phyloP scores from a whole-genome alignment of 2,797 vertebrate genomes.

The Perodicticus potto region DNA sequence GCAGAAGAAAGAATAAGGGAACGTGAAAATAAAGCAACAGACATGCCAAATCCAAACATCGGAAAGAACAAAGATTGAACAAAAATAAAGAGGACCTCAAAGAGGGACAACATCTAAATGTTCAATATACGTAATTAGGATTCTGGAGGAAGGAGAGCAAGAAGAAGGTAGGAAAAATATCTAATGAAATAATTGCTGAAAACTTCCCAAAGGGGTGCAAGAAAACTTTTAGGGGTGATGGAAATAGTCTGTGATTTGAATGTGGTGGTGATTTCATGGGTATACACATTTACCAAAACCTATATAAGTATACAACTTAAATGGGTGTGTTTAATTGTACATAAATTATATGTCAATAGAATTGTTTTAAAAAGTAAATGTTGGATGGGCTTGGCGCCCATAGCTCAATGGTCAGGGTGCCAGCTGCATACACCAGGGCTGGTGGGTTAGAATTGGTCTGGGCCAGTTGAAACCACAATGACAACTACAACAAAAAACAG shows the following conservation, averaged over 20 bases:
- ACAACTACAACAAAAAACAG: no score
- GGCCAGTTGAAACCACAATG: no score
- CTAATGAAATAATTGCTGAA: conserved; percentile 1
- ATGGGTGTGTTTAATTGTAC: neutral
- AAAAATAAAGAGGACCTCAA: neutral
- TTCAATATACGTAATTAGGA: neutral
- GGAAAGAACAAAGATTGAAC: neutral
- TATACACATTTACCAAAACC: neutral
- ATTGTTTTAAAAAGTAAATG: conserved; percentile 40
- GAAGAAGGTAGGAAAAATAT: neutral
- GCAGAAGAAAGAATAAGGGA: conserved; percentile 7
- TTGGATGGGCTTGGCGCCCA: no score
- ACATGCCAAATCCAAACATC: neutral
- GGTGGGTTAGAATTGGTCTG: no score
- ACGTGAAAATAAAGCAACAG: neutral
- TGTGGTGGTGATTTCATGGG: neutral
- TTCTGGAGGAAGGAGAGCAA: neutral
- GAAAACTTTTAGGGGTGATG: neutral
- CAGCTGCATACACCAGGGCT: no score
- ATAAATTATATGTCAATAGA: neutral
- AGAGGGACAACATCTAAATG: neutral
- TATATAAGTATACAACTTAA: neutral
- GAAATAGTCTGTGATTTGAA: conserved; percentile 9
- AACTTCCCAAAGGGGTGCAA: conserved; percentile 21
- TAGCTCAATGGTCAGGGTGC: no score